Evolutionary conservation across 2,888 invertebrate genomes (phyloP), one percentile per base, ranked within the genome.

Genomic region (Oligia latruncula): DNA sequence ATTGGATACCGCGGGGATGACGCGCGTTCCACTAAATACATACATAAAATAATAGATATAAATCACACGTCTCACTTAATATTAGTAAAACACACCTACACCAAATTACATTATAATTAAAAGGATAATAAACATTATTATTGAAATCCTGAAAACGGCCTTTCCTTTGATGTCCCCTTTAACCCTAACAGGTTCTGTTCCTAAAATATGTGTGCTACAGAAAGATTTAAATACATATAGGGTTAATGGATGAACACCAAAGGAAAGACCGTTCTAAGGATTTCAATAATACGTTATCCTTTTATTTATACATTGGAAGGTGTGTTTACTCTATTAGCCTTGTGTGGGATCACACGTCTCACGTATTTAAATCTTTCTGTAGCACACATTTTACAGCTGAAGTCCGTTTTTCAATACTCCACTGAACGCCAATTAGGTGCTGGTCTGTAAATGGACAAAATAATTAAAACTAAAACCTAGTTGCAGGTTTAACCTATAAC

Each of bases 401-500:
- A 1, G 6, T 62, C 15, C 5, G 2, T 49, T 64, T 46, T 64
- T 58, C 23, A 29, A 68, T 29, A 83, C 23, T 68, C 58, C n/a
- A 52, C 2, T 67, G 20, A n/a, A 55, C 23, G 20, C n/a, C 29
- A 49, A 29, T 23, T n/a, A 29, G 17, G 35, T 40, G 17, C 23
- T 67, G 40, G 4, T 77, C 23, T 29, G 77, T 68, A 29, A 77
- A 64, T 17, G 1, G 29, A 58, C 46, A 35, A 68, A 62, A 29
- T 55, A 49, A 15, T 49, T 49, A 13, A 55, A 74, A 62, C 55
- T 66, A 29, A 60, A 67, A 64, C 29, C 58, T 40, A 68, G 71
- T 83, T 74, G 67, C 71, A 83, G 84, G 84, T 84, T 3, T 43
- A 76, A 87, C 84, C 84, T 87, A 76, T 74, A 71, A 87, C 74